Percentiles rank a stretch among this genome's conserved stretches.
Evolutionary conservation across 1,140 invertebrate species (phyloP).

Genomic region (Tenebrio molitor): DNA sequence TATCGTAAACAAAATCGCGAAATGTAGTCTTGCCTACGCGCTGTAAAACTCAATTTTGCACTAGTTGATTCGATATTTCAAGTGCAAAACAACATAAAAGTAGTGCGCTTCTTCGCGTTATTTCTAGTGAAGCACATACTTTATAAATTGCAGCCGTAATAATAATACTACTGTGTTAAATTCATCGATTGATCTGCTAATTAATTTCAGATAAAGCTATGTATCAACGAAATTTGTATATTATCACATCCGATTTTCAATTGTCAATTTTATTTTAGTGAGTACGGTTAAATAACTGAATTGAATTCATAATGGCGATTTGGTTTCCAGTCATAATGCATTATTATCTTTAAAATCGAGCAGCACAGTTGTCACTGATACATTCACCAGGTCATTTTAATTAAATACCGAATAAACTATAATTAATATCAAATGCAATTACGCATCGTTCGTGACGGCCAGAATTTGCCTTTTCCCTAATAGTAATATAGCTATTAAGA

Average conservation of each 20-base stretch:
- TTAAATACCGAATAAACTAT: no score
- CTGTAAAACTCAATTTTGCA: neutral
- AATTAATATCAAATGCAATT: no score
- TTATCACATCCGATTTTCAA: neutral
- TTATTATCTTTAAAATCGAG: no score
- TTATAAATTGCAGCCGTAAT: neutral
- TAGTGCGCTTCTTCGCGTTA: no score
- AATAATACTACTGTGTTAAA: neutral
- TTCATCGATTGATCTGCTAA: neutral
- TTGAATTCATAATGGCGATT: neutral
- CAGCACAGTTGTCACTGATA: no score
- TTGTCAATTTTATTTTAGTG: neutral
- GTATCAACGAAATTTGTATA: neutral
- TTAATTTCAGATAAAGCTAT: neutral
- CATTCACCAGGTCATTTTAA: no score
- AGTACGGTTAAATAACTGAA: neutral
- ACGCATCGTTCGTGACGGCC: no score
- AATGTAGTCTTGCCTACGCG: neutral
- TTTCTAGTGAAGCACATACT: no score
- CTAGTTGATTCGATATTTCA: neutral
- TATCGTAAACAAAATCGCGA: conserved; percentile 1
- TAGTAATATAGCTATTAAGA: no score
- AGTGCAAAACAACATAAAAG: no score
- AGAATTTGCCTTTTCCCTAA: no score
- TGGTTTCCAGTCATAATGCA: no score